A percentile compares a stretch with the other conserved stretches of the same genome.
These are phyloP conservation scores for Plebejus anna DNA, from an alignment of 2,888 invertebrate genomes.

Conservation along the genomic window DNA sequence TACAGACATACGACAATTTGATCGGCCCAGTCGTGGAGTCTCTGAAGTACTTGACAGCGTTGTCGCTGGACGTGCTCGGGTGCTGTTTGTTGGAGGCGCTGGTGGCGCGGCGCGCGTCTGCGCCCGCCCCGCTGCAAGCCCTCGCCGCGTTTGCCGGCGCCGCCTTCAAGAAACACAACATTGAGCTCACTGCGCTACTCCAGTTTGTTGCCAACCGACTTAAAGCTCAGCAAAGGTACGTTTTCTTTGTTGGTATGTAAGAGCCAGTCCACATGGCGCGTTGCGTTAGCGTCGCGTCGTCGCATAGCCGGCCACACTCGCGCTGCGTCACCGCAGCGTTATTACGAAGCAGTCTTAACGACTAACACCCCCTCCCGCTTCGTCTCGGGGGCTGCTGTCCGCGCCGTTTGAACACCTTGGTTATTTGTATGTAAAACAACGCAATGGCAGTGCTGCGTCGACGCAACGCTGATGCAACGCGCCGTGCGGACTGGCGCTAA, in stretches of 20 bases:
- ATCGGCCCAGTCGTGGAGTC: conserved; percentile 98
- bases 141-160: conserved; percentile 97
- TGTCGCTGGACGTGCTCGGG: conserved; percentile 97
- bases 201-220: conserved; percentile 98
- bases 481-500: too few species aligned
- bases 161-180: conserved; percentile 97
- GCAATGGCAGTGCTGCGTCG: too few species aligned
- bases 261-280: too few species aligned
- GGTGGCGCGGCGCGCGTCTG: conserved; percentile 52
- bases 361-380: too few species aligned
- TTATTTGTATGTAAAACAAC: too few species aligned
- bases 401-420: too few species aligned
- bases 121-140: conserved; percentile 96
- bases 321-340: too few species aligned
- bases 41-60: conserved; percentile 94
- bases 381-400: too few species aligned
- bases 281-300: too few species aligned
- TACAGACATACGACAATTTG: conserved; percentile 96
- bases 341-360: too few species aligned
- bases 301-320: too few species aligned
- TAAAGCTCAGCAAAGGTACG: conserved; percentile 95
- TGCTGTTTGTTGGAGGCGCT: conserved; percentile 97
- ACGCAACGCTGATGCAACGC: too few species aligned
- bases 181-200: conserved; percentile 95
- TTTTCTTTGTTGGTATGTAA: not conserved